These are phyloP conservation scores for Stratiomys singularior DNA, from an alignment of 2,888 invertebrate genomes.

Conservation along the genomic window DNA sequence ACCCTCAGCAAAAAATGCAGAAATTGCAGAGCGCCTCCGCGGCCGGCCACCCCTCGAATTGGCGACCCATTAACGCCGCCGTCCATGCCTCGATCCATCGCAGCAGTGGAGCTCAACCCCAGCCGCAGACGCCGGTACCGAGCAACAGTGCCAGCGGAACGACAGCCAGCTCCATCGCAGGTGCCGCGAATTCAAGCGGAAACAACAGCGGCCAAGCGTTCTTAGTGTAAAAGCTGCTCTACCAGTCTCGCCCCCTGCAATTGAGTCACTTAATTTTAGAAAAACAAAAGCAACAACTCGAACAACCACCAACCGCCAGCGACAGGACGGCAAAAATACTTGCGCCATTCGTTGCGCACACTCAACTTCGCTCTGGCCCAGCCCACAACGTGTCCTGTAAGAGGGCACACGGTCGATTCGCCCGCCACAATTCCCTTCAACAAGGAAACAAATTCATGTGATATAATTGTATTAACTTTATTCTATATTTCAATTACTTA, in stretches of 20 bases:
- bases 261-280: constrained; percentile 34
- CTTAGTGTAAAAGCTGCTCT: constrained; percentile 59
- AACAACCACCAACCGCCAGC: neutral
- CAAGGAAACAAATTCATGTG: constrained; percentile 48
- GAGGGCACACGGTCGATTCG: constrained; percentile 1
- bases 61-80: constrained; percentile 46
- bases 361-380: neutral
- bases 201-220: constrained; percentile 62
- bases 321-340: neutral
- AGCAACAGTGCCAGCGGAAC: constrained; percentile 44
- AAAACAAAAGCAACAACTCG: neutral
- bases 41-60: constrained; percentile 47
- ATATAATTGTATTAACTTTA: constrained; percentile 48
- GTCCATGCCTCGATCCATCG: constrained; percentile 52
- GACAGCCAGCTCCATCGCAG: neutral
- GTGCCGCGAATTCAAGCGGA: constrained; percentile 26
- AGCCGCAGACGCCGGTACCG: constrained; percentile 55
- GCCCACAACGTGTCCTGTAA: neutral
- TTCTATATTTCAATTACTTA: constrained; percentile 41
- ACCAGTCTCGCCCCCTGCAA: neutral
- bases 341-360: neutral
- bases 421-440: constrained; percentile 37
- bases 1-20: constrained; percentile 55
- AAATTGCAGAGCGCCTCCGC: constrained; percentile 43
- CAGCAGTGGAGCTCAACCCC: constrained; percentile 49